Base-by-base conservation (phyloP, 2,888 invertebrate genomes). In the Axea sp. region DNA sequence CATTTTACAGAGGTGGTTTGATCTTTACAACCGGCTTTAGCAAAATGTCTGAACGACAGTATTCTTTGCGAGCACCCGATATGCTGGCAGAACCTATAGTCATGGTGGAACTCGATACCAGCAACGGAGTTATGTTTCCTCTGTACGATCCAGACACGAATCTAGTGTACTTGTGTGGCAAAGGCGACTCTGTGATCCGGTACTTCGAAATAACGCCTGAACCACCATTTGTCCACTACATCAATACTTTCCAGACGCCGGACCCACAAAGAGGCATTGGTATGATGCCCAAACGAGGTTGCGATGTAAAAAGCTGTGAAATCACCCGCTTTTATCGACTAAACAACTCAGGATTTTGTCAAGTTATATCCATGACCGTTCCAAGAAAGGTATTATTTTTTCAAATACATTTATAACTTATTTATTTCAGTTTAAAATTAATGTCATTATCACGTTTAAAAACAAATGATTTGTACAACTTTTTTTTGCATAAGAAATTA, bases 231-330 rank as follows among this genome's bases (percentile, higher is more conserved):
- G 95, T 97, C 69, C 97, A 98, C 88, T 98, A 96, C 89, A 96
- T 99, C 86, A 98, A 95, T 90, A 97, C 97, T 81, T 98, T 96
- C 91, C 96, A 97, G 90, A 97, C 98, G 24, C 95, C 97, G n/a
- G 96, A 96, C 88, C 98, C 99, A 49, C 98, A 99, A 88, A 92
- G 98, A 90, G 98, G 98, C 85, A 96, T 96, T 88, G 96, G 96
- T 75, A 93, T 96, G 92, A 98, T 99, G 98, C 98, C 98, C 77
- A 99, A 99, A 90, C 92, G 98, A 81, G 98, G 98, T 75, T 95
- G 96, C 88, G 97, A 98, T 89, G 95, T 97, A 53, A 94, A 93
- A 76, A 93, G 93, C 76, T 98, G 98, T 88, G 99, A 99, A 90
- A 96, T 99, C 80, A 91, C 94, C 80, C 93, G 98, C 87, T 98